Conservation (phyloP, 2,113 vertebrate genomes). For the Mobula hypostoma region DNA sequence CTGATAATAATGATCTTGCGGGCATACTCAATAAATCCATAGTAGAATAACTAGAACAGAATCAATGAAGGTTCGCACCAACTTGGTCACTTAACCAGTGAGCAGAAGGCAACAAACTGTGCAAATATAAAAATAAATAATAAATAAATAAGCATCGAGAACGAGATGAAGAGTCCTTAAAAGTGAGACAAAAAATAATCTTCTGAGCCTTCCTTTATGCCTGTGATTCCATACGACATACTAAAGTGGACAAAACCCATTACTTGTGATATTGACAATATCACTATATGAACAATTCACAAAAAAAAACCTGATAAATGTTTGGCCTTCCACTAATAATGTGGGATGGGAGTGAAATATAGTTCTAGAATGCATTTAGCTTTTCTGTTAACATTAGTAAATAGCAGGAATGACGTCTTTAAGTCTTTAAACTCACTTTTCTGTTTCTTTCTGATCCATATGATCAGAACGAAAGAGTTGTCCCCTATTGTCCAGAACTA, state of each 20-base stretch:
- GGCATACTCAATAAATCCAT: no score
- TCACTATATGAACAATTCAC: background rate
- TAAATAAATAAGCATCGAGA: no score
- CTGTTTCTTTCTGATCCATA: background rate
- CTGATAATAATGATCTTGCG: no score
- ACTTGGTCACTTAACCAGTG: no score
- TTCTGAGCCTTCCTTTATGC: background rate
- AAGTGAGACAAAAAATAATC: background rate
- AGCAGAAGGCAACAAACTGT: no score
- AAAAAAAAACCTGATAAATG: background rate
- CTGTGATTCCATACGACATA: background rate
- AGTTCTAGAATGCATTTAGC: background rate
- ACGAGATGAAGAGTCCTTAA: no score
- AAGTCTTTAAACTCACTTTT: background rate
- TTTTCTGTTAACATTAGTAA: background rate
- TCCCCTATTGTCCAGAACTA: no score
- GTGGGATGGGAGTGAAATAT: background rate
- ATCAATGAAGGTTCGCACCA: no score
- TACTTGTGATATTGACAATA: background rate
- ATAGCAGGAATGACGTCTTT: background rate
- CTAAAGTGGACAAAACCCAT: no score
- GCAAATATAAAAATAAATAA: no score
- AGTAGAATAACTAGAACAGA: no score
- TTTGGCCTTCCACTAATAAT: background rate
- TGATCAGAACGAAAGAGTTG: no score